Percentiles rank a stretch among this genome's conserved stretches.
Evolutionary conservation across 2,113 vertebrate genomes (phyloP).

Genomic region (Pterophyllum scalare): DNA sequence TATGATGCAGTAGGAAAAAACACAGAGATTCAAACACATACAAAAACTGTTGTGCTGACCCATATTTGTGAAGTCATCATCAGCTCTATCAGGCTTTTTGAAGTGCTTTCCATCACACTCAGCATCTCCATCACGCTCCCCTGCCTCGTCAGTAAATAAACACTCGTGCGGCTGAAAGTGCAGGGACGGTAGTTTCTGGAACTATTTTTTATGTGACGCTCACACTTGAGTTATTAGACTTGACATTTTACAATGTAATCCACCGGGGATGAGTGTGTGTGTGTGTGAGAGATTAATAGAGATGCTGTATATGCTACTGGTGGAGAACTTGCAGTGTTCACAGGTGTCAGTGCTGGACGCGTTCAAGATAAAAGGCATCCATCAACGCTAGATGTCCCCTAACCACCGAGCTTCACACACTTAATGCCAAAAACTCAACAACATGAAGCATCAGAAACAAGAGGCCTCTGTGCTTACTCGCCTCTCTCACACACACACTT

Average conservation of each 20-base stretch:
- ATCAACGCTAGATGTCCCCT: conserved; percentile 39
- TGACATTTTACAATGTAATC: conserved; percentile 61
- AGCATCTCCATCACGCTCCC: conserved; percentile 48
- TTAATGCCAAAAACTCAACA: conserved; percentile 2
- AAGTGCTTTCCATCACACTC: conserved; percentile 44
- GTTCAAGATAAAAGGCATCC: conserved; percentile 25
- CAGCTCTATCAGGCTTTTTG: conserved; percentile 21
- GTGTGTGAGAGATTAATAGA: conserved; percentile 46
- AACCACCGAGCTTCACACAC: neutral
- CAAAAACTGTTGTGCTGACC: neutral
- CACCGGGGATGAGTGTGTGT: conserved; percentile 22
- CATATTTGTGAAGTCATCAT: conserved; percentile 26
- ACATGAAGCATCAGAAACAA: neutral
- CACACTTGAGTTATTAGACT: conserved; percentile 62
- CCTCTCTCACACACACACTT: conserved; percentile 63
- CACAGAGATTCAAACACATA: neutral
- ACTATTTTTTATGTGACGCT: conserved; percentile 41
- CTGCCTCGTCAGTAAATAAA: conserved; percentile 58
- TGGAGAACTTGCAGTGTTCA: conserved; percentile 40
- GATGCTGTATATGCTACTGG: conserved; percentile 26
- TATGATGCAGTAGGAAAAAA: neutral
- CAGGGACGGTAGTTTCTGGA: conserved; percentile 40
- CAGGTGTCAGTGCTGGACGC: conserved; percentile 27
- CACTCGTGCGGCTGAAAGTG: conserved; percentile 30
- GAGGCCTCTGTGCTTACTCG: neutral